Evolutionary conservation across 2,797 vertebrate species (phyloP).

Genomic region (Anisognathus igniventris): DNA sequence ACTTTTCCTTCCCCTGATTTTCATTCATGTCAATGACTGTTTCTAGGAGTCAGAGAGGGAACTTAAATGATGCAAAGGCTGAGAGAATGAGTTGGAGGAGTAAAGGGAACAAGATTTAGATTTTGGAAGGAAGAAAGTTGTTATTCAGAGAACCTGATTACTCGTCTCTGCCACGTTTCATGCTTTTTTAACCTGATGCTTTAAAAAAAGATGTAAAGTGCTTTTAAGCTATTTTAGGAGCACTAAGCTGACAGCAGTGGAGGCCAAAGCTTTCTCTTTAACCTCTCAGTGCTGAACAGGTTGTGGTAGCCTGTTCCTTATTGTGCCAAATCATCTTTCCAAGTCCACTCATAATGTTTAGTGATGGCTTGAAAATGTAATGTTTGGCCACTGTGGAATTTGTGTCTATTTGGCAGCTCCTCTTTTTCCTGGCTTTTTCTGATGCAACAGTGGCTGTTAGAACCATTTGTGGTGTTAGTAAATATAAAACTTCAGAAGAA

Average conservation of each 20-base stretch:
- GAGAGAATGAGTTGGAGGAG: neutral
- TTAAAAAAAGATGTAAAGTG: constrained; percentile 13
- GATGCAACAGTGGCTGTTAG: neutral
- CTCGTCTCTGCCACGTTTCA: neutral
- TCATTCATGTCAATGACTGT: neutral
- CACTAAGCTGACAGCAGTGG: neutral
- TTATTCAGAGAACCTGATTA: constrained; percentile 6
- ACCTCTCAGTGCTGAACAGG: neutral
- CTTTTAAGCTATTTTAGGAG: neutral
- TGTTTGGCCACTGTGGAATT: neutral
- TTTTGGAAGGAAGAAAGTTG: neutral
- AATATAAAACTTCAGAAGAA: neutral
- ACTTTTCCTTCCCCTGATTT: neutral
- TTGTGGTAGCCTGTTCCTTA: neutral
- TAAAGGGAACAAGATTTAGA: neutral
- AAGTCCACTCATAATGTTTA: neutral
- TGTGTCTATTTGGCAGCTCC: neutral
- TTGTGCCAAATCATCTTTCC: neutral
- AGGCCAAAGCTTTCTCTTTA: neutral
- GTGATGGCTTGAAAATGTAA: neutral
- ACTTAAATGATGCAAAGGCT: neutral
- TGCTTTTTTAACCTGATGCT: neutral
- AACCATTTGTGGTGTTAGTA: neutral
- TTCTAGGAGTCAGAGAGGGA: neutral
- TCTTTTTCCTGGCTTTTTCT: neutral